phyloP scores from a whole-genome alignment of 2,888 invertebrate species.

The Ormyrus pomaceus region DNA sequence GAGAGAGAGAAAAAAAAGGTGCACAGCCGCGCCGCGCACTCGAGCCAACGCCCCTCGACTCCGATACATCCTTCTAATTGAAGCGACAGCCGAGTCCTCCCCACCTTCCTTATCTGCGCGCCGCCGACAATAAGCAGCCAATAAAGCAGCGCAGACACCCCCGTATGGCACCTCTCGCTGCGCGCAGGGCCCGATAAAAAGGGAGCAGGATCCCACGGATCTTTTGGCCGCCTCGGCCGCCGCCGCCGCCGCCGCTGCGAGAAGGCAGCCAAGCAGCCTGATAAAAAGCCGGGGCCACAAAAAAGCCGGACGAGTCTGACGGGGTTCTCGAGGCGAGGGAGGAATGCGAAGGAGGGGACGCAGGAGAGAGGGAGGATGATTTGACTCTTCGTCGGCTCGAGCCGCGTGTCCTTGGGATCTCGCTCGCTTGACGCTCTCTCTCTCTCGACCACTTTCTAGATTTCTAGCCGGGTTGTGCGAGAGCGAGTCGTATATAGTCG shows the following conservation, averaged over 20 bases:
- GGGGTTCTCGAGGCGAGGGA: conserved; percentile 2
- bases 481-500: too few species aligned
- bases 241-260: too few species aligned
- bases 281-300: conserved; percentile 44
- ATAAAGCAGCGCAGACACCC: conserved; percentile 20
- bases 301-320: conserved; percentile 2
- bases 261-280: background rate
- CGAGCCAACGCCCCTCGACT: too few species aligned
- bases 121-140: conserved; percentile 23
- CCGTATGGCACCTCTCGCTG: background rate
- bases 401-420: conserved; percentile 34
- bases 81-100: background rate
- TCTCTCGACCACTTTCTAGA: too few species aligned
- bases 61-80: too few species aligned
- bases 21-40: too few species aligned
- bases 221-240: background rate
- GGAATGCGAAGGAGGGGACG: too few species aligned
- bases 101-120: conserved; percentile 1
- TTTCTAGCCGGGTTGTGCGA: too few species aligned
- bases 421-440: conserved; percentile 5
- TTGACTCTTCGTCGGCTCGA: conserved; percentile 27
- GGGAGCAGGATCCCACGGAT: conserved; percentile 39
- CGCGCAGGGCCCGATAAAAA: conserved; percentile 26
- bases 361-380: conserved; percentile 37
- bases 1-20: too few species aligned